Percentiles rank a stretch among this genome's conserved stretches.
These are phyloP conservation scores for Catajapyx aquilonaris DNA, from an alignment of 1,140 invertebrate genomes.

Conservation along the genomic window DNA sequence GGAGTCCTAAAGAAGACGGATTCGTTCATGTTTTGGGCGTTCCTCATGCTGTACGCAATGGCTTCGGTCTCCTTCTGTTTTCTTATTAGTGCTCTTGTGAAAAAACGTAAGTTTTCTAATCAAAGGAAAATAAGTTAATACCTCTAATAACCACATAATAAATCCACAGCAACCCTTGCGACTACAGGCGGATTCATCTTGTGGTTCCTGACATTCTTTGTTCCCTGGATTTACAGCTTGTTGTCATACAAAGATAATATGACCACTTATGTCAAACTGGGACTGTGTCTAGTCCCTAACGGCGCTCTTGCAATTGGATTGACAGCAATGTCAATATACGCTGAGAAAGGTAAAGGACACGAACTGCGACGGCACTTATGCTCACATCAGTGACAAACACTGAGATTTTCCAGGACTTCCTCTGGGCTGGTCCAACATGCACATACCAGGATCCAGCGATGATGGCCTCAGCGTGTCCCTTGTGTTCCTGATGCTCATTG, in stretches of 20 bases:
- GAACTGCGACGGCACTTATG: too few relatives aligned
- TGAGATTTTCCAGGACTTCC: neutral
- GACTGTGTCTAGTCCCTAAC: neutral
- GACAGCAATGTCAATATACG: neutral
- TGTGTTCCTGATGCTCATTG: constrained; percentile 20
- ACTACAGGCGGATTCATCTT: neutral
- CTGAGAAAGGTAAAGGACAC: neutral
- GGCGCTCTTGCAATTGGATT: neutral
- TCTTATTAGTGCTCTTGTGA: too few relatives aligned
- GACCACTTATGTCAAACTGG: neutral
- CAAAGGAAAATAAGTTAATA: too few relatives aligned
- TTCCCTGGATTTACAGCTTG: neutral
- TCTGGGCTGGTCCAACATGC: neutral
- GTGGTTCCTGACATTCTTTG: neutral
- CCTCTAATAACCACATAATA: too few relatives aligned
- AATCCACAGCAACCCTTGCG: neutral
- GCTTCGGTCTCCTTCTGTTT: too few relatives aligned
- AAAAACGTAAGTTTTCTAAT: too few relatives aligned
- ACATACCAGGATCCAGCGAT: neutral
- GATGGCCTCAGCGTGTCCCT: neutral
- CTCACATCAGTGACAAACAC: too few relatives aligned
- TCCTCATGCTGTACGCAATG: too few relatives aligned
- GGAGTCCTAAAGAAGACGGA: too few relatives aligned
- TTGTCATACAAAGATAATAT: neutral
- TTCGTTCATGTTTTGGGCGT: too few relatives aligned